Percentiles rank a stretch among this genome's conserved stretches.
These are phyloP conservation scores for Drosophila yakuba DNA, from an alignment of 1,140 invertebrate species.

Conservation along the genomic window DNA sequence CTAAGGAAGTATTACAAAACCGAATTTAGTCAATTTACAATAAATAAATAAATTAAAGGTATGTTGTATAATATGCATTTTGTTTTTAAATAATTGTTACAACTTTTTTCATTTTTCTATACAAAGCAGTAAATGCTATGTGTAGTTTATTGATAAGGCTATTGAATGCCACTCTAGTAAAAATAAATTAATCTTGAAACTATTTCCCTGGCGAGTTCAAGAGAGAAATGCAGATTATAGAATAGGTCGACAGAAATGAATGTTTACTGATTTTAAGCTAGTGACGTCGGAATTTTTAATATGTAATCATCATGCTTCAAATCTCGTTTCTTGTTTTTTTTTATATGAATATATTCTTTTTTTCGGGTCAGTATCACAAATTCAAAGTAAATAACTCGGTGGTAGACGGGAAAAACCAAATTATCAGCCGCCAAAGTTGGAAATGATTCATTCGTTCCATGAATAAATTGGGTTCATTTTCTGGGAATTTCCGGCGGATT, in stretches of 20 bases:
- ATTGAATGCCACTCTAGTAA: slow-evolving; percentile 29
- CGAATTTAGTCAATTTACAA: too few species aligned
- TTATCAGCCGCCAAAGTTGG: slow-evolving; percentile 30
- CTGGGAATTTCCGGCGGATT: slow-evolving; percentile 19
- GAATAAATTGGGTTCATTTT: slow-evolving; percentile 51
- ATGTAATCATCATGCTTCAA: too few species aligned
- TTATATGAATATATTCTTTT: too few species aligned
- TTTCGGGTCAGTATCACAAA: too few species aligned
- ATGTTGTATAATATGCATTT: too few species aligned
- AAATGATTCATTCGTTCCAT: slow-evolving; percentile 34
- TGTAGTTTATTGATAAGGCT: slow-evolving; percentile 18
- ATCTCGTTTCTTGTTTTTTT: background rate
- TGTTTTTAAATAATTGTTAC: background rate
- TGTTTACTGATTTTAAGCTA: background rate
- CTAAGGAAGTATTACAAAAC: too few species aligned
- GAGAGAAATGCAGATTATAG: slow-evolving; percentile 5
- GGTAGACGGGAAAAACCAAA: slow-evolving; percentile 16
- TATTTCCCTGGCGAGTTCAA: slow-evolving; percentile 15
- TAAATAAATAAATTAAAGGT: too few species aligned
- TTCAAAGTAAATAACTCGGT: background rate
- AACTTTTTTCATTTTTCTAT: background rate
- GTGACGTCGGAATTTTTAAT: too few species aligned
- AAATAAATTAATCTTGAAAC: slow-evolving; percentile 22
- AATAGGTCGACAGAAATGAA: background rate
- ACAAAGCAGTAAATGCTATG: background rate